Evolutionary conservation across 2,888 invertebrate genomes (phyloP).

Genomic region (Gastracanthus pulcherrimus): DNA sequence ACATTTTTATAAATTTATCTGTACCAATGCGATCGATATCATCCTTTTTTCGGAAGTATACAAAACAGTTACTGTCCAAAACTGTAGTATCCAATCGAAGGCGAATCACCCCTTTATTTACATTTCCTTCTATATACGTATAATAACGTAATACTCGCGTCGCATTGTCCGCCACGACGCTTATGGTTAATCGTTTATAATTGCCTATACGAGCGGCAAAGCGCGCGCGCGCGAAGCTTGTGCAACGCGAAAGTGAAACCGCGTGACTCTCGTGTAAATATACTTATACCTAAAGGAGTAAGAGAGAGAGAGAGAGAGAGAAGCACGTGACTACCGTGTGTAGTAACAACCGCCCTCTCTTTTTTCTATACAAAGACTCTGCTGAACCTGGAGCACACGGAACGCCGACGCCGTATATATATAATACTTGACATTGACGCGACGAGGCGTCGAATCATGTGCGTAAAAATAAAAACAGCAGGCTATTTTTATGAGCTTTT

Average conservation of each 20-base stretch:
- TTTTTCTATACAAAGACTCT: background rate
- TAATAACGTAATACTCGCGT: background rate
- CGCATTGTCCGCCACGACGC: too few relatives aligned
- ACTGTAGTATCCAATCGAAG: too few relatives aligned
- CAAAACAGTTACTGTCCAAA: too few relatives aligned
- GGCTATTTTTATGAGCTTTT: background rate
- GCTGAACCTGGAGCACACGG: background rate
- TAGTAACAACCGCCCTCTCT: background rate
- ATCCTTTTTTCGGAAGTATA: too few relatives aligned
- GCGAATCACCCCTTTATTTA: too few relatives aligned
- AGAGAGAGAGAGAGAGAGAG: background rate
- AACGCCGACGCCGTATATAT: background rate
- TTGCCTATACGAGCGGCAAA: constrained; percentile 17
- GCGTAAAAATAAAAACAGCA: background rate
- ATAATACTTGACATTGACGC: background rate
- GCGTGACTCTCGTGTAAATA: constrained; percentile 31
- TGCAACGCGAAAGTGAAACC: constrained; percentile 26
- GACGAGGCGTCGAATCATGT: too few relatives aligned
- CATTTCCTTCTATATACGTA: background rate
- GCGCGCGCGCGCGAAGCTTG: too few relatives aligned
- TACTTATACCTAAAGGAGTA: too few relatives aligned
- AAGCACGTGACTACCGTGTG: constrained; percentile 14
- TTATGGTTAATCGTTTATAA: constrained; percentile 1
- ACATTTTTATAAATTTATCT: too few relatives aligned
- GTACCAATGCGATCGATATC: too few relatives aligned